These are phyloP conservation scores for Pitta sordida DNA, from an alignment of 2,113 vertebrate species.

Conservation along the genomic window DNA sequence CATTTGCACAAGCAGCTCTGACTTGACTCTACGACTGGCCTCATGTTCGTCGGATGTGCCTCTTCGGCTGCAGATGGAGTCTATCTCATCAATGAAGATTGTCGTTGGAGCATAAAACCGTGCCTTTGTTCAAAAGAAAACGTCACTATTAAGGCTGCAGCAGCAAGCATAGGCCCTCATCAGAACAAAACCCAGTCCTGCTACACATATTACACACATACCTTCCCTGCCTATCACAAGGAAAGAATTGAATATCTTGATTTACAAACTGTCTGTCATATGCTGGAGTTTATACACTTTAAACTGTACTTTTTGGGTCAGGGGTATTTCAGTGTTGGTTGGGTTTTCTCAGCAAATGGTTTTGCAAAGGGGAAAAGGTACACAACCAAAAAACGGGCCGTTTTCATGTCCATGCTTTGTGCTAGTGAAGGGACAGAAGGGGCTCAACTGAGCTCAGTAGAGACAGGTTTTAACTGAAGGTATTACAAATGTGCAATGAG, in stretches of 20 bases:
- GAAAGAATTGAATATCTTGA: not conserved
- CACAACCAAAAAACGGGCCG: not conserved
- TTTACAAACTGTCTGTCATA: not conserved
- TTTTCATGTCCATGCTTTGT: not conserved
- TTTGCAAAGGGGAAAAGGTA: not conserved
- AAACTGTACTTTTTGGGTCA: not conserved
- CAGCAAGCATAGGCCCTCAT: not conserved
- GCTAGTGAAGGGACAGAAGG: not conserved
- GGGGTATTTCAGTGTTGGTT: not conserved
- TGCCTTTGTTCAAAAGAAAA: slow-evolving; percentile 69
- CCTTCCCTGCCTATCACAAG: not conserved
- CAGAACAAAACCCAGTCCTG: not conserved
- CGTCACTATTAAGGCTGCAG: not conserved
- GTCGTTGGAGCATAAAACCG: slow-evolving; percentile 82
- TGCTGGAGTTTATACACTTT: not conserved
- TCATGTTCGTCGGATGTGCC: slow-evolving; percentile 82
- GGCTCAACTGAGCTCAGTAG: not conserved
- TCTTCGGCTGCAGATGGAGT: slow-evolving; percentile 82
- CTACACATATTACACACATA: not conserved
- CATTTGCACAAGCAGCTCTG: slow-evolving; percentile 84
- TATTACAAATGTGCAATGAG: not conserved
- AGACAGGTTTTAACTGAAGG: not conserved
- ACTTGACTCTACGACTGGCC: slow-evolving; percentile 83
- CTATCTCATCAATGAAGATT: slow-evolving; percentile 84
- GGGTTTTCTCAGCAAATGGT: not conserved